Evolutionary conservation across 1,140 invertebrate species (phyloP).

Genomic region (Ips nitidus): DNA sequence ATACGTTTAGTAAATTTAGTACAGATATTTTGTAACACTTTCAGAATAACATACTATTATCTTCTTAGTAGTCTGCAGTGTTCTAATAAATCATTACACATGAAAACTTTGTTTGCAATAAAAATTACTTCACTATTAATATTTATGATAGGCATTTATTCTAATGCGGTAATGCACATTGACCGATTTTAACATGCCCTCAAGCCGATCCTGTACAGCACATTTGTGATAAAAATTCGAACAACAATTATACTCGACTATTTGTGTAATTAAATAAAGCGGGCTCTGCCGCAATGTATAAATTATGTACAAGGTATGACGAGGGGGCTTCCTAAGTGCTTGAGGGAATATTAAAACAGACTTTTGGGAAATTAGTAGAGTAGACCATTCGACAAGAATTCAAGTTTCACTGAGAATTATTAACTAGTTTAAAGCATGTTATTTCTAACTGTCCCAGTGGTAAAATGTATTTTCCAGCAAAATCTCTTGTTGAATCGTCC

Average conservation of each 20-base stretch:
- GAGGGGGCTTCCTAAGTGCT: conserved; percentile 24
- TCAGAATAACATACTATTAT: too few relatives aligned
- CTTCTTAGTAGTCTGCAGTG: too few relatives aligned
- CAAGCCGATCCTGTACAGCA: not conserved
- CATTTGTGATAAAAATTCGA: too few relatives aligned
- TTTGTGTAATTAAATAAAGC: conserved; percentile 26
- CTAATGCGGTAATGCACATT: too few relatives aligned
- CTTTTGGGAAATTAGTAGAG: conserved; percentile 34
- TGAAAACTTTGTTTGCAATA: too few relatives aligned
- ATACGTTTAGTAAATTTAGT: too few relatives aligned
- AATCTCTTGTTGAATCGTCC: not conserved
- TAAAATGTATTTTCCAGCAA: not conserved
- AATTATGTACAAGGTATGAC: conserved; percentile 27
- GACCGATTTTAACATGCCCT: too few relatives aligned
- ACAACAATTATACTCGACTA: conserved; percentile 10
- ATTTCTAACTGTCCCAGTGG: not conserved
- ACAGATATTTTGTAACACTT: too few relatives aligned
- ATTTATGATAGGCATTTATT: too few relatives aligned
- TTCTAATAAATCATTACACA: too few relatives aligned
- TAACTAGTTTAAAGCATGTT: not conserved
- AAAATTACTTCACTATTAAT: too few relatives aligned
- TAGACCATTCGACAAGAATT: conserved; percentile 23
- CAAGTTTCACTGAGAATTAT: not conserved
- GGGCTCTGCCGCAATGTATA: conserved; percentile 25
- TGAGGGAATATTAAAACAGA: conserved; percentile 34